phyloP scores from a whole-genome alignment of 2,888 invertebrate genomes.

The Apodemia zela region DNA sequence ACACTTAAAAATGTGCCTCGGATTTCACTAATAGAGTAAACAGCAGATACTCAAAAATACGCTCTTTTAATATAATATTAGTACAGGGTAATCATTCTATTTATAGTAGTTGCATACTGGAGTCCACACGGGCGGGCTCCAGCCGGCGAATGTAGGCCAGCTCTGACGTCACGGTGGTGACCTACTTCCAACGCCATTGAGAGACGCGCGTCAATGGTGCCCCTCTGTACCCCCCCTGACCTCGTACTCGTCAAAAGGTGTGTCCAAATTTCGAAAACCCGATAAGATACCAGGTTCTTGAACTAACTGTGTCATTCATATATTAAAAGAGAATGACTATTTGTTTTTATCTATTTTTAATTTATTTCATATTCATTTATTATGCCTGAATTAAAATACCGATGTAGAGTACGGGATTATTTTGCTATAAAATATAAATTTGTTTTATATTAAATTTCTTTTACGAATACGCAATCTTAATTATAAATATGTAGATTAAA shows the following conservation, averaged over 20 bases:
- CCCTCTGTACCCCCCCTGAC: constrained; percentile 42
- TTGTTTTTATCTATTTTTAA: too few relatives aligned
- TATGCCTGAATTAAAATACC: too few relatives aligned
- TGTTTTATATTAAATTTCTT: too few relatives aligned
- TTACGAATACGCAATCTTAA: too few relatives aligned
- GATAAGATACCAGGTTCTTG: not conserved
- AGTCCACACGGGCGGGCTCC: constrained; percentile 52
- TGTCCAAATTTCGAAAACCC: constrained; percentile 28
- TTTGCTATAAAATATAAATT: too few relatives aligned
- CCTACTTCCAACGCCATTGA: constrained; percentile 74
- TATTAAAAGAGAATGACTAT: too few relatives aligned
- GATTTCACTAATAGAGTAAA: not conserved
- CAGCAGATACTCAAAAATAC: constrained; percentile 1
- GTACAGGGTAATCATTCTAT: constrained; percentile 46
- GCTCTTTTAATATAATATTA: constrained; percentile 20
- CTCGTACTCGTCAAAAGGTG: constrained; percentile 35
- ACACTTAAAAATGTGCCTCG: too few relatives aligned
- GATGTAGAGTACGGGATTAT: too few relatives aligned
- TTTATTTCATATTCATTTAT: too few relatives aligned
- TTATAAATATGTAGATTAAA: too few relatives aligned
- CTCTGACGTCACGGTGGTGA: constrained; percentile 72
- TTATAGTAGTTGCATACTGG: constrained; percentile 62
- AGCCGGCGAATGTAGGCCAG: constrained; percentile 72
- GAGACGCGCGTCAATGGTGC: constrained; percentile 76
- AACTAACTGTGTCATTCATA: not conserved